These are phyloP conservation scores for Epizoanthus rinbou DNA, from an alignment of 92 coral and sea anemone genomes.

Conservation along the genomic window DNA sequence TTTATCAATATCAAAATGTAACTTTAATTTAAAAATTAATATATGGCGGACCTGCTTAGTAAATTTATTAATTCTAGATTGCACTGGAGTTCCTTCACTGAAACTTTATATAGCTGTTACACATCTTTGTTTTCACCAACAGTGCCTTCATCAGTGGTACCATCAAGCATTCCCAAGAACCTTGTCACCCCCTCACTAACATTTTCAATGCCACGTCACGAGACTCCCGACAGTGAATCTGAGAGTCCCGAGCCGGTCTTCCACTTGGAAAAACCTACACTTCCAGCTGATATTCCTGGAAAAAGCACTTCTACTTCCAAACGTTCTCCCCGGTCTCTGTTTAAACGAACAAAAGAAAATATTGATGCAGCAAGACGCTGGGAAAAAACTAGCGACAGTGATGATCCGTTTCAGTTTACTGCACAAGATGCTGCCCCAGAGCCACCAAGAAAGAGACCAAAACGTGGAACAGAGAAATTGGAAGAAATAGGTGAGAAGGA, in stretches of 20 bases:
- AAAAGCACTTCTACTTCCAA: conserved; percentile 20
- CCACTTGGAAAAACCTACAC: conserved; percentile 54
- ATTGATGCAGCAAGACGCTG: conserved; percentile 5
- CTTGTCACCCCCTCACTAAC: conserved; percentile 61
- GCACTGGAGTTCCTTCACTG: too few species aligned
- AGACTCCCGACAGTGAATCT: conserved; percentile 66
- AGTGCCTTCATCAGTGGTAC: conserved; percentile 18
- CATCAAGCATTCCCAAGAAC: background rate
- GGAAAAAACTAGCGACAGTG: conserved; percentile 43
- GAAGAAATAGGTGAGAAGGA: background rate
- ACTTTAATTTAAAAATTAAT: too few species aligned
- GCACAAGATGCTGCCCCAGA: conserved; percentile 64
- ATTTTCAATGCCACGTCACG: conserved; percentile 76
- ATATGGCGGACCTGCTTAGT: too few species aligned
- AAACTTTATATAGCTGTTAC: background rate
- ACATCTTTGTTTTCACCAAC: background rate
- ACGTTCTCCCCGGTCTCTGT: conserved; percentile 57
- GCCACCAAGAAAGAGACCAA: conserved; percentile 50
- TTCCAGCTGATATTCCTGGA: conserved; percentile 32
- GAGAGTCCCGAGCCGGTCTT: conserved; percentile 60
- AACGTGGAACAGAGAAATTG: conserved; percentile 11
- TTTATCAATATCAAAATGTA: too few species aligned
- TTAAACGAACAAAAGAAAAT: conserved; percentile 58
- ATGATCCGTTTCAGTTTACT: conserved; percentile 74
- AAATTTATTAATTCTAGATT: too few species aligned